phyloP scores from a whole-genome alignment of 2,797 vertebrate genomes.

The Lagocephalus sceleratus region DNA sequence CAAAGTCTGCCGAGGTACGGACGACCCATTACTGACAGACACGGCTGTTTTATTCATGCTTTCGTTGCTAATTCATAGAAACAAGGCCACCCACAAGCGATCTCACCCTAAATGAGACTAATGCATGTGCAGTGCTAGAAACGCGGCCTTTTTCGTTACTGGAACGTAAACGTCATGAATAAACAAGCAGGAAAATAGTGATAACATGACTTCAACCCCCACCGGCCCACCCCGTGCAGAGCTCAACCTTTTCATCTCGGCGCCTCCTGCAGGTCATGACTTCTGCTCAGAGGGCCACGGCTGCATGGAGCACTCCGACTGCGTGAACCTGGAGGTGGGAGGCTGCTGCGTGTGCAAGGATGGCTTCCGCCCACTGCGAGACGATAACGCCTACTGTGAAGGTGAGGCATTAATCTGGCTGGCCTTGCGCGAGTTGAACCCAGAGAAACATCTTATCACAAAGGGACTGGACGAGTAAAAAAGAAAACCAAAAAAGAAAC shows the following conservation, averaged over 20 bases:
- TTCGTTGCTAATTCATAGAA: too few relatives aligned
- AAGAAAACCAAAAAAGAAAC: not conserved
- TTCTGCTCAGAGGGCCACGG: constrained; percentile 89
- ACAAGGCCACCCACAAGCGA: too few relatives aligned
- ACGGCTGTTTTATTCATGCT: too few relatives aligned
- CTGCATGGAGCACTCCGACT: constrained; percentile 92
- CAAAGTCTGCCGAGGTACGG: constrained; percentile 93
- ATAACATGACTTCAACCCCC: not conserved
- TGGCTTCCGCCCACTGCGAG: constrained; percentile 89
- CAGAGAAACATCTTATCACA: not conserved
- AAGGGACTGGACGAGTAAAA: not conserved
- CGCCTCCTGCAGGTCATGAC: constrained; percentile 83
- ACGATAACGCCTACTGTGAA: constrained; percentile 96
- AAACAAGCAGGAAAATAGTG: too few relatives aligned
- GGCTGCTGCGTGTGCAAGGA: constrained; percentile 89
- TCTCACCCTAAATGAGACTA: too few relatives aligned
- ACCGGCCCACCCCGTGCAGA: too few relatives aligned
- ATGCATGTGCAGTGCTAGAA: too few relatives aligned
- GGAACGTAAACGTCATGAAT: too few relatives aligned
- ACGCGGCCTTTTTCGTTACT: too few relatives aligned
- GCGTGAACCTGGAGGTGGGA: constrained; percentile 89
- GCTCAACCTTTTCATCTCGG: not conserved
- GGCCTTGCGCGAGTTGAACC: not conserved
- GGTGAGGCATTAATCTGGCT: constrained; percentile 69
- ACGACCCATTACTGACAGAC: not conserved